phyloP scores from a whole-genome alignment of 35 echinoderm and acorn worm species.

The Ophiothrix spiculata region DNA sequence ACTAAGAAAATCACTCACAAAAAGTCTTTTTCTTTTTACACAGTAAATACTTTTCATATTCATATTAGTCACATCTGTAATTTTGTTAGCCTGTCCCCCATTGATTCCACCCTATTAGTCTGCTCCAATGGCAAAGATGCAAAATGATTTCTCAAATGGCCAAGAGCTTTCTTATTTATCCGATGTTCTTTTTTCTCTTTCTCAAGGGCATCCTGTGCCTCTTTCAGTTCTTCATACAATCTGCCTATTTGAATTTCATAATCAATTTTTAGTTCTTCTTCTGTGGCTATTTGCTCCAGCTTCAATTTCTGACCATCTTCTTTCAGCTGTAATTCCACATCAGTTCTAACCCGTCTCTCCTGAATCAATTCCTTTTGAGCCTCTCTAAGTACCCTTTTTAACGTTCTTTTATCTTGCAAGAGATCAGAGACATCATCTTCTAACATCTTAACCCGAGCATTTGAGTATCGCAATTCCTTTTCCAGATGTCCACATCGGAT shows the following conservation, averaged over 20 bases:
- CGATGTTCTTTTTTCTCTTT: slow-evolving; percentile 35
- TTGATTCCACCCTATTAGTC: background rate
- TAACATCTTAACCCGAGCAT: background rate
- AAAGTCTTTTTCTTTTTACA: no score
- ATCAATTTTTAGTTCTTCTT: slow-evolving; percentile 32
- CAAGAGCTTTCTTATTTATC: slow-evolving; percentile 32
- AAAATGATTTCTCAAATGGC: slow-evolving; percentile 49
- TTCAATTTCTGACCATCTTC: background rate
- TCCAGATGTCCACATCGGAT: slow-evolving; percentile 23
- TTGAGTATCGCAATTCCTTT: slow-evolving; percentile 1
- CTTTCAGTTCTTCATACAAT: slow-evolving; percentile 31
- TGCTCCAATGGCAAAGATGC: slow-evolving; percentile 8
- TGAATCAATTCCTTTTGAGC: background rate
- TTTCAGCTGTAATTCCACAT: slow-evolving; percentile 10
- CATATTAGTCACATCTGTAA: no score
- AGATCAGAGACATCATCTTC: slow-evolving; percentile 44
- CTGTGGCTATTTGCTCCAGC: slow-evolving; percentile 32
- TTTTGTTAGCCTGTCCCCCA: background rate
- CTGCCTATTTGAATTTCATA: slow-evolving; percentile 39
- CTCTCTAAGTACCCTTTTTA: slow-evolving; percentile 27
- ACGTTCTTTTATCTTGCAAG: slow-evolving; percentile 1
- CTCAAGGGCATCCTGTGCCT: slow-evolving; percentile 24
- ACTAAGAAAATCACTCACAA: no score
- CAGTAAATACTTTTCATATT: no score
- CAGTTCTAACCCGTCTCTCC: background rate